These are phyloP conservation scores for Micropterix aruncella DNA, from an alignment of 2,888 invertebrate genomes.

Conservation along the genomic window DNA sequence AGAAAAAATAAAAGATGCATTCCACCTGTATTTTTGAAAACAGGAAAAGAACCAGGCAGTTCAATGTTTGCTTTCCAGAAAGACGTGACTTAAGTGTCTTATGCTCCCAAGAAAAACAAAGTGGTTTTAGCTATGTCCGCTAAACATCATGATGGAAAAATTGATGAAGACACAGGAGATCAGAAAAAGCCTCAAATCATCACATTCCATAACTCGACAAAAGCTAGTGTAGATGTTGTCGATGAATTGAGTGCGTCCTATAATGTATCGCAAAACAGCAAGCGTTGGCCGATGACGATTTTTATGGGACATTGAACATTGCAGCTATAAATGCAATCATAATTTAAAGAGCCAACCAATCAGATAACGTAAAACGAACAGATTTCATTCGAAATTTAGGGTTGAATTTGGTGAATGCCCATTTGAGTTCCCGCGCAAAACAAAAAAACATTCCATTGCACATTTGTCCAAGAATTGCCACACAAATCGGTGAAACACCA, in stretches of 20 bases:
- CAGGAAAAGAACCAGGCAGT: conserved; percentile 2
- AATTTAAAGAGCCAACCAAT: conserved; percentile 11
- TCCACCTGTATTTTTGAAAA: conserved; percentile 9
- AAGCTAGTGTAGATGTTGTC: conserved; percentile 14
- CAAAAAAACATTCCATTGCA: too few species aligned
- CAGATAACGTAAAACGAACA: too few species aligned
- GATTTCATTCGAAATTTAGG: too few species aligned
- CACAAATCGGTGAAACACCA: conserved; percentile 6
- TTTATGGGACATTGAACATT: too few species aligned
- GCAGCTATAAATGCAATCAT: conserved; percentile 12
- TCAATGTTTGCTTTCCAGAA: conserved; percentile 13
- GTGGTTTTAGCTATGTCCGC: conserved; percentile 16
- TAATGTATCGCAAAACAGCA: conserved; percentile 13
- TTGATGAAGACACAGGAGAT: conserved; percentile 14
- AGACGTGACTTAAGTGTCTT: conserved; percentile 15
- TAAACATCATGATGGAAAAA: conserved; percentile 15
- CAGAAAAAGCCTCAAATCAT: conserved; percentile 15
- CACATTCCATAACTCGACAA: conserved; percentile 15
- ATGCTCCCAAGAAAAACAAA: conserved; percentile 16
- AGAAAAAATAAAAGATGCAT: conserved; percentile 11
- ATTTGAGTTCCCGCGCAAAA: too few species aligned
- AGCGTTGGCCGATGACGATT: too few species aligned
- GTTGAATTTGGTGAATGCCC: too few species aligned
- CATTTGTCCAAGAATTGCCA: conserved; percentile 4
- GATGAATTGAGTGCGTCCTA: conserved; percentile 14